Percentiles rank a stretch among this genome's conserved stretches.
Conservation (phyloP, 2,797 vertebrate genomes). For the Sebastes matsubarae region DNA sequence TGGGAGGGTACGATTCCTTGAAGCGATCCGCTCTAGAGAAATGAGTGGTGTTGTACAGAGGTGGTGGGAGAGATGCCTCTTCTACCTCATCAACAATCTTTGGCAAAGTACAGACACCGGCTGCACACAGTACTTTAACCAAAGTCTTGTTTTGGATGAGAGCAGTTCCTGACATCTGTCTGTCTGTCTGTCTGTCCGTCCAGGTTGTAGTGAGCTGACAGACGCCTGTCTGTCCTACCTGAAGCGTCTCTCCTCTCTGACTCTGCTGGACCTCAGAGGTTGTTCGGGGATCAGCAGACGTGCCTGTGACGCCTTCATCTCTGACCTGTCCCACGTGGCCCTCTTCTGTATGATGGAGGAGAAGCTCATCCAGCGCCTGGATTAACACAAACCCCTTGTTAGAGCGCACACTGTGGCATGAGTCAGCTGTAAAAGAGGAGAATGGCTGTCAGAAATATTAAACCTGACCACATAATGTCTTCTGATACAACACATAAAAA, state of each 20-base stretch:
- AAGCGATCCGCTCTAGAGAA: background rate
- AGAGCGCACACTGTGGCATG: background rate
- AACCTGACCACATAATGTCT: background rate
- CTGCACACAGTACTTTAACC: background rate
- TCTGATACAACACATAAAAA: background rate
- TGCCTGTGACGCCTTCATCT: constrained; percentile 95
- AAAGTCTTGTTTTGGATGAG: background rate
- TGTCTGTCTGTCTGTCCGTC: background rate
- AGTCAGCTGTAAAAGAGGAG: background rate
- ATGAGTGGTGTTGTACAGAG: background rate
- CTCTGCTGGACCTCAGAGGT: constrained; percentile 92
- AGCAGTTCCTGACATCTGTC: background rate
- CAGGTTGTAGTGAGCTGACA: constrained; percentile 94
- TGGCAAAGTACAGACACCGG: background rate
- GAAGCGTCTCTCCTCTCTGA: constrained; percentile 89
- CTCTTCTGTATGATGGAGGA: constrained; percentile 97
- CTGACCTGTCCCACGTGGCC: constrained; percentile 93
- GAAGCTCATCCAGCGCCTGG: constrained; percentile 95
- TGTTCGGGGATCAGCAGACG: constrained; percentile 90
- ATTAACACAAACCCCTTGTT: constrained; percentile 40
- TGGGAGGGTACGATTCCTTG: background rate
- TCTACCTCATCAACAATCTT: background rate
- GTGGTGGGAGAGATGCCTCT: background rate
- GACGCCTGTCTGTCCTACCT: constrained; percentile 92
- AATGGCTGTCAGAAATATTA: background rate